Evolutionary conservation across 2,888 invertebrate species (phyloP).

Genomic region (Octonoba sinensis): DNA sequence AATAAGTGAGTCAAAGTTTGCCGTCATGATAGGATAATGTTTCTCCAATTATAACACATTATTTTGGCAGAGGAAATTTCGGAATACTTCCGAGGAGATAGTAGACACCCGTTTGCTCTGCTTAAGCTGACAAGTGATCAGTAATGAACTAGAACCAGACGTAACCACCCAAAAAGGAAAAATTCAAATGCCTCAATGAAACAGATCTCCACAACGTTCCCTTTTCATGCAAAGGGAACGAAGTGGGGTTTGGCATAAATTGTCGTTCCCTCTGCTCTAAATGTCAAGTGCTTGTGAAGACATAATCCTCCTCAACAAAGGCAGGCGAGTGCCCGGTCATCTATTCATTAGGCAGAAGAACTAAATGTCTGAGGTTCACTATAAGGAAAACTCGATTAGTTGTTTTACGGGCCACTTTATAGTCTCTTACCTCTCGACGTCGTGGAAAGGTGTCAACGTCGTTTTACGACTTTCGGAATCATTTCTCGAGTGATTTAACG

Average conservation of each 20-base stretch:
- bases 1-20: too few relatives aligned
- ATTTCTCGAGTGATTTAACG: constrained; percentile 30
- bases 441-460: constrained; percentile 4
- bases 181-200: too few relatives aligned
- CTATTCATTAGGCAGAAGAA: constrained; percentile 14
- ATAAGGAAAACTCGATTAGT: constrained; percentile 33
- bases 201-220: too few relatives aligned
- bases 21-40: too few relatives aligned
- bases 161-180: too few relatives aligned
- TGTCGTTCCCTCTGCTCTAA: constrained; percentile 16
- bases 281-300: constrained; percentile 28
- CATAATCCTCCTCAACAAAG: constrained; percentile 18
- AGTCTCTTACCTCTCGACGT: constrained; percentile 12
- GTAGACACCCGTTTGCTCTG: too few relatives aligned
- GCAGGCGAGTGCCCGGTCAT: constrained; percentile 10
- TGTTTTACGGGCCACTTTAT: constrained; percentile 44
- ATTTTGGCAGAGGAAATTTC: too few relatives aligned
- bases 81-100: too few relatives aligned
- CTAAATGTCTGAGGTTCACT: constrained; percentile 18
- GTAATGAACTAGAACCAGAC: too few relatives aligned
- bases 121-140: too few relatives aligned
- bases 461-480: constrained; percentile 36
- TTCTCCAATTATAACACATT: too few relatives aligned
- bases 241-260: constrained; percentile 11
- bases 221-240: neutral